A percentile compares a stretch with the other conserved stretches of the same genome.
Conservation (phyloP, 2,797 vertebrate species). For the Melanotaenia parkinsoni region DNA sequence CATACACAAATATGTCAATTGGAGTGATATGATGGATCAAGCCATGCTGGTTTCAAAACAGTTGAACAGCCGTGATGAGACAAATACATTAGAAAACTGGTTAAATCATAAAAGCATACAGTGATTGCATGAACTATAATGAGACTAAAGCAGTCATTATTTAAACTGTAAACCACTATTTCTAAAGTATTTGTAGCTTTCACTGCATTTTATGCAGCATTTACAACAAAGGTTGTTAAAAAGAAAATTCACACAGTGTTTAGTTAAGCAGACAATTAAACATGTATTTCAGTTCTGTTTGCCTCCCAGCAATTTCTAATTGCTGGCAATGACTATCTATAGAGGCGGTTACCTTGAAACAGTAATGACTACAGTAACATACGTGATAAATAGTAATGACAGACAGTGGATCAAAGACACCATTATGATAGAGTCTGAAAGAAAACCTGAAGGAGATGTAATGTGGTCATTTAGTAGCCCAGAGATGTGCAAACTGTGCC, state of each 20-base stretch:
- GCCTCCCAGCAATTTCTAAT: conserved; percentile 45
- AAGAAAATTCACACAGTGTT: conserved; percentile 74
- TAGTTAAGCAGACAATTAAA: conserved; percentile 62
- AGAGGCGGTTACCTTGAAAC: conserved; percentile 74
- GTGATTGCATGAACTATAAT: conserved; percentile 64
- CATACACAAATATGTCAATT: conserved; percentile 64
- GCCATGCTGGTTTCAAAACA: conserved; percentile 43
- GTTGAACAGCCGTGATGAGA: conserved; percentile 37
- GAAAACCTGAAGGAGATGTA: conserved; percentile 74
- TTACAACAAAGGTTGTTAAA: conserved; percentile 53
- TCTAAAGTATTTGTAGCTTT: conserved; percentile 58
- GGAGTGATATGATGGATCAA: conserved; percentile 52
- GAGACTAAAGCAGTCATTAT: conserved; percentile 52
- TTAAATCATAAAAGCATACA: conserved; percentile 52
- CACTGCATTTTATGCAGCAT: conserved; percentile 59
- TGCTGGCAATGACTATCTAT: conserved; percentile 59
- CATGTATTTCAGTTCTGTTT: conserved; percentile 49
- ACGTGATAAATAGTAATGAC: conserved; percentile 71
- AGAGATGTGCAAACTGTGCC: conserved; percentile 79
- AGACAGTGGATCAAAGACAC: conserved; percentile 57
- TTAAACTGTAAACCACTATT: conserved; percentile 54
- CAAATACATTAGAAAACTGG: conserved; percentile 51
- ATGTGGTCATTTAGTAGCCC: conserved; percentile 73
- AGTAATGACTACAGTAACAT: conserved; percentile 79
- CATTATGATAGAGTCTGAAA: conserved; percentile 64